Evolutionary conservation across 2,888 invertebrate species (phyloP).

Genomic region (Drosophila austrosaltans): DNA sequence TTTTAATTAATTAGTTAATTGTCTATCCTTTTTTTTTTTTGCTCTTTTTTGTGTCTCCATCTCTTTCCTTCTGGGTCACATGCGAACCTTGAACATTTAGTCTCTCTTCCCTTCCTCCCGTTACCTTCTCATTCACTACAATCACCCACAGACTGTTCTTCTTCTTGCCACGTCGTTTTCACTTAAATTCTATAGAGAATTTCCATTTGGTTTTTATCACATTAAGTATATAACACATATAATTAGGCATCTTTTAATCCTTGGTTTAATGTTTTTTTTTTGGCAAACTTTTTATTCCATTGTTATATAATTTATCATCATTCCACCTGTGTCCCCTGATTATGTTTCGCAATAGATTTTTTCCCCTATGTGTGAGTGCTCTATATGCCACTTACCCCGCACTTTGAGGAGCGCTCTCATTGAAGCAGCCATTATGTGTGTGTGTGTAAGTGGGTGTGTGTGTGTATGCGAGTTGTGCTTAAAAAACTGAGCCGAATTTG

Average conservation of each 20-base stretch:
- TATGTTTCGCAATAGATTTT: conserved; percentile 54
- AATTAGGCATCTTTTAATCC: not conserved
- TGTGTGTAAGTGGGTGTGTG: conserved; percentile 61
- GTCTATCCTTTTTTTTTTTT: conserved; percentile 29
- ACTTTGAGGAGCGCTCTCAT: conserved; percentile 86
- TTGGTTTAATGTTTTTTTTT: not conserved
- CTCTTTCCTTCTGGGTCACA: conserved; percentile 62
- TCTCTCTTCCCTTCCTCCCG: conserved; percentile 10
- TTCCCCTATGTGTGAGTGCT: not conserved
- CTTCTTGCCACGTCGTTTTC: conserved; percentile 52
- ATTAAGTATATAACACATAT: conserved; percentile 11
- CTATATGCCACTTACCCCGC: conserved; percentile 84
- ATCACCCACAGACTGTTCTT: conserved; percentile 31
- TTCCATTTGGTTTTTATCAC: conserved; percentile 11
- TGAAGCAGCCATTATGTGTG: conserved; percentile 85
- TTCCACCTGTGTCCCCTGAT: conserved; percentile 15
- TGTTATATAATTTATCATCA: conserved; percentile 74
- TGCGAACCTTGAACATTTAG: conserved; percentile 68
- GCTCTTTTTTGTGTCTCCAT: not conserved
- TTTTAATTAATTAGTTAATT: conserved; percentile 28
- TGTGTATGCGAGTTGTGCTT: conserved; percentile 52
- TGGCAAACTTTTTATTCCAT: conserved; percentile 42
- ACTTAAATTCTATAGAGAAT: not conserved
- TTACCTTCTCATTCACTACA: not conserved
- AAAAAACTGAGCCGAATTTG: conserved; percentile 57